Evolutionary conservation across 2,888 invertebrate species (phyloP).

Genomic region (Volucella inflata): DNA sequence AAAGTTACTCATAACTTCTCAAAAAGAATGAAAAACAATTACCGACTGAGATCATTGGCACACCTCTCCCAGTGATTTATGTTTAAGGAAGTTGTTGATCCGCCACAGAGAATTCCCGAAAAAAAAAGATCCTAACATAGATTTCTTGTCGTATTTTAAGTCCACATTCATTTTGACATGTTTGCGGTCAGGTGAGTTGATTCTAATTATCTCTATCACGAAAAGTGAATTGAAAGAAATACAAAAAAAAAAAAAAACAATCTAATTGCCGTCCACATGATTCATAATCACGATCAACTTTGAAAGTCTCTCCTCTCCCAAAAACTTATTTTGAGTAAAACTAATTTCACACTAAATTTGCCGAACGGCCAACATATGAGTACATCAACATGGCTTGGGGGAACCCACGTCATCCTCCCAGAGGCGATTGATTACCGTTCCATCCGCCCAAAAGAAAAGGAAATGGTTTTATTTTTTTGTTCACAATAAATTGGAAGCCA

Average conservation of each 20-base stretch:
- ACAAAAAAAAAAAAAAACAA: conserved; percentile 6
- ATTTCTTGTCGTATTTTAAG: too few relatives aligned
- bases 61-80: too few relatives aligned
- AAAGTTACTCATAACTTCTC: too few relatives aligned
- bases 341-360: conserved; percentile 23
- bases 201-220: background rate
- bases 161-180: background rate
- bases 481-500: conserved; percentile 42
- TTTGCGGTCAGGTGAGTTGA: conserved; percentile 15
- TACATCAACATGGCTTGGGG: conserved; percentile 25
- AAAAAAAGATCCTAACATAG: background rate
- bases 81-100: too few relatives aligned
- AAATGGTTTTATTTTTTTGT: conserved; percentile 22
- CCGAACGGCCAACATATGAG: conserved; percentile 14
- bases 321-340: background rate
- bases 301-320: background rate
- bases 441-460: conserved; percentile 53
- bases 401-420: conserved; percentile 58
- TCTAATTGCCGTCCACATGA: conserved; percentile 36
- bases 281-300: conserved; percentile 22
- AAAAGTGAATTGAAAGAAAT: background rate
- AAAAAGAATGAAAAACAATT: too few relatives aligned
- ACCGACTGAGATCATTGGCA: too few relatives aligned
- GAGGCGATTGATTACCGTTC: conserved; percentile 55
- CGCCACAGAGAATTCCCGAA: too few relatives aligned